phyloP scores from a whole-genome alignment of 2,113 vertebrate genomes.

The Cavia aperea region DNA sequence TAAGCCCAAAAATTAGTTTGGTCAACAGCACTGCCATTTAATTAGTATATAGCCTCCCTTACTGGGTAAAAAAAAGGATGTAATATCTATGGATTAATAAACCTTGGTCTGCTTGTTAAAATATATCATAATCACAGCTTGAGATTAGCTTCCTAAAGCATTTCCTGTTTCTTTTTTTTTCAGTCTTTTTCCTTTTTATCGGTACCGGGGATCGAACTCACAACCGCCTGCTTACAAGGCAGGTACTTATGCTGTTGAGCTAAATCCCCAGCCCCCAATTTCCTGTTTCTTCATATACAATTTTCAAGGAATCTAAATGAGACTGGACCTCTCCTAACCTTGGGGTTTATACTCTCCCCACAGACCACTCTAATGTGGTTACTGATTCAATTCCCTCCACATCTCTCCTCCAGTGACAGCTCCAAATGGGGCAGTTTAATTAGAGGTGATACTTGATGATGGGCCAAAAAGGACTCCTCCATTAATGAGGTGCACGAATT shows the following conservation, averaged over 20 bases:
- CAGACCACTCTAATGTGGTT: slow-evolving; percentile 60
- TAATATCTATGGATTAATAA: neutral
- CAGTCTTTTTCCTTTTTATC: no score
- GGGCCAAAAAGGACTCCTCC: slow-evolving; percentile 54
- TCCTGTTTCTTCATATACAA: slow-evolving; percentile 42
- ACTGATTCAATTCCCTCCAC: slow-evolving; percentile 60
- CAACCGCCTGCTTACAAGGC: no score
- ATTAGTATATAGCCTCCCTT: neutral
- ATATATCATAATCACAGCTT: slow-evolving; percentile 15
- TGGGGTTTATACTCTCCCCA: slow-evolving; percentile 54
- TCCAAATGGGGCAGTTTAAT: slow-evolving; percentile 64
- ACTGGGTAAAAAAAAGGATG: neutral
- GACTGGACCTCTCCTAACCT: slow-evolving; percentile 56
- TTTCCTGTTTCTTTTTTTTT: slow-evolving; percentile 40
- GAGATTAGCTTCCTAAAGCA: slow-evolving; percentile 23
- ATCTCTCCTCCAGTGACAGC: slow-evolving; percentile 59
- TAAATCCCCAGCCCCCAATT: neutral
- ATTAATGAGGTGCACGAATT: slow-evolving; percentile 60
- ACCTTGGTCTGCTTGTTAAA: slow-evolving; percentile 10
- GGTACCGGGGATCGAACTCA: no score
- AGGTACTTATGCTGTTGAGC: no score
- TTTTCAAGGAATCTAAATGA: slow-evolving; percentile 20
- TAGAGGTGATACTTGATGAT: slow-evolving; percentile 58
- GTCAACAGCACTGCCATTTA: neutral
- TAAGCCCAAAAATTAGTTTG: neutral